Evolutionary conservation across 1,140 invertebrate species (phyloP).

Genomic region (Gonioctena quinquepunctata): DNA sequence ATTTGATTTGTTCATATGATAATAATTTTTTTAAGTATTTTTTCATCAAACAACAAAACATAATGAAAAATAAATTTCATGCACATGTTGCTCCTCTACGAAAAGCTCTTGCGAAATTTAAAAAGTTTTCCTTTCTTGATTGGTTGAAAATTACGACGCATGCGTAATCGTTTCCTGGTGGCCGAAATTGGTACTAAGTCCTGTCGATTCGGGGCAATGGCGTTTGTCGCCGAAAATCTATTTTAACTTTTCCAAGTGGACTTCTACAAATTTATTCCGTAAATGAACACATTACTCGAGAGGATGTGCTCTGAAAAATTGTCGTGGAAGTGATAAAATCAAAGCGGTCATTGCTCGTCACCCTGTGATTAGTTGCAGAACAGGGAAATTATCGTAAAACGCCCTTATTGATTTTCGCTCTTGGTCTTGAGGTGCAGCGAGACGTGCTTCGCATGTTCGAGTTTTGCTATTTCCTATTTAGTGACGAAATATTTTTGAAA

Average conservation of each 20-base stretch:
- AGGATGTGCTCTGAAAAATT: neutral
- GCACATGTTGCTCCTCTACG: neutral
- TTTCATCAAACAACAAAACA: no score
- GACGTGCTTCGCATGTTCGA: conserved; percentile 41
- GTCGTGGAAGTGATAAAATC: neutral
- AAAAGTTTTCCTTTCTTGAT: conserved; percentile 22
- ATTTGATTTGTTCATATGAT: no score
- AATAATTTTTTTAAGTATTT: no score
- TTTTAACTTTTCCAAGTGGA: conserved; percentile 28
- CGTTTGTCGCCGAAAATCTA: conserved; percentile 45
- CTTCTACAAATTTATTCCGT: neutral
- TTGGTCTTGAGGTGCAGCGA: conserved; percentile 31
- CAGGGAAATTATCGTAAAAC: conserved; percentile 43
- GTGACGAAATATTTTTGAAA: conserved; percentile 11
- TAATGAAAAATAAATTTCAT: no score
- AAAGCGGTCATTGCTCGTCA: neutral
- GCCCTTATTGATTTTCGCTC: conserved; percentile 55
- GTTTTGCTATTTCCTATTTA: conserved; percentile 20
- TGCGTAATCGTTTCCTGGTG: conserved; percentile 38
- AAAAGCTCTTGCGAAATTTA: conserved; percentile 9
- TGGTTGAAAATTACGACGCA: conserved; percentile 31
- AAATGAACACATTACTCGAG: neutral
- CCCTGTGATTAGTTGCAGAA: neutral
- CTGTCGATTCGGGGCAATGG: conserved; percentile 53
- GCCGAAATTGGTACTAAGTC: conserved; percentile 40